phyloP scores from a whole-genome alignment of 2,797 vertebrate species.

The Etheostoma perlongum region DNA sequence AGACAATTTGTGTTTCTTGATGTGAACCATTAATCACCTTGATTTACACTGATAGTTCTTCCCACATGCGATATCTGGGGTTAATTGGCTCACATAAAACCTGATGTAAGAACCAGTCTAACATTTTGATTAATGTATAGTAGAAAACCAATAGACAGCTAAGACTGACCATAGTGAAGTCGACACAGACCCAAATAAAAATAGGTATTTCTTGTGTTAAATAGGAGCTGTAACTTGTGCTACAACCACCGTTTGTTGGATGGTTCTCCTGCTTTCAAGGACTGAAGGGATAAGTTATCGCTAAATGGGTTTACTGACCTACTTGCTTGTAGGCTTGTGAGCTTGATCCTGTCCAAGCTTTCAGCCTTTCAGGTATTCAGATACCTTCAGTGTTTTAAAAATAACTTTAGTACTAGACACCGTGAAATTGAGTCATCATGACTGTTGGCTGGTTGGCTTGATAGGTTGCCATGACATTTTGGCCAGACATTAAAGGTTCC shows the following conservation, averaged over 20 bases:
- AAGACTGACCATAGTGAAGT: not conserved
- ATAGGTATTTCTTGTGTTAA: not conserved
- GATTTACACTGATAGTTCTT: slow-evolving; percentile 10
- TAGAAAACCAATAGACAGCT: not conserved
- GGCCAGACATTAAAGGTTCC: not conserved
- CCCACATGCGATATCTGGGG: slow-evolving; percentile 5
- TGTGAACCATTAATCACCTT: slow-evolving; percentile 7
- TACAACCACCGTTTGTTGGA: not conserved
- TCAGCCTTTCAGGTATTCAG: not conserved
- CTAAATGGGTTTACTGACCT: slow-evolving; percentile 1
- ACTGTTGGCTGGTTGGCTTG: not conserved
- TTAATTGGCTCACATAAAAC: slow-evolving; percentile 13
- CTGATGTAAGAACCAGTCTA: slow-evolving; percentile 6
- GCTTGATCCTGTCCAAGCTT: not conserved
- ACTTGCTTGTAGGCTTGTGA: not conserved
- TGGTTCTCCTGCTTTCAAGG: not conserved
- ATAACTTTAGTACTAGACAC: not conserved
- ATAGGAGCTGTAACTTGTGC: not conserved
- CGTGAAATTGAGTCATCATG: not conserved
- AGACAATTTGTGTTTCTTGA: slow-evolving; percentile 7
- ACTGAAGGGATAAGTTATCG: not conserved
- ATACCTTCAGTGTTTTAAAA: not conserved
- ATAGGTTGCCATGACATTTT: not conserved
- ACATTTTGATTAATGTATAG: not conserved
- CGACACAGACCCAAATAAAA: not conserved